Conservation (phyloP, 2,113 vertebrate species). For the Zosterops hypoxanthus region DNA sequence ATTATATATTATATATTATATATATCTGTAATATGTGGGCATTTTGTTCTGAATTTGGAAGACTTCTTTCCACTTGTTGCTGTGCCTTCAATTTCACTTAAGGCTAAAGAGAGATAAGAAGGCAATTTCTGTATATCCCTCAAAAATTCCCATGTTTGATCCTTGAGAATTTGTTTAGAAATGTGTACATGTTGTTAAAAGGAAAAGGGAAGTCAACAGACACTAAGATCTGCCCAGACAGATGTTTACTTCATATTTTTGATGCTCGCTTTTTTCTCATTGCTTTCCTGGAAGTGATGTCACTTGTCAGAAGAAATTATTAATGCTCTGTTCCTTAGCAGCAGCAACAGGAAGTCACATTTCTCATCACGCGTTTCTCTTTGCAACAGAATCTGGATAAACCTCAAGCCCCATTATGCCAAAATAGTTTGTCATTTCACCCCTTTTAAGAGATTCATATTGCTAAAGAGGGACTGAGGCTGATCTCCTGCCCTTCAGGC, state of each 20-base stretch:
- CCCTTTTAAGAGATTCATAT: background rate
- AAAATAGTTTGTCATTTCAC: background rate
- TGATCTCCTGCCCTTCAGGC: background rate
- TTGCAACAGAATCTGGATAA: background rate
- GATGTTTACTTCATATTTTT: background rate
- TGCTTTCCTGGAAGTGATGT: background rate
- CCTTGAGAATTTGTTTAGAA: background rate
- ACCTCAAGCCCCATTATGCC: background rate
- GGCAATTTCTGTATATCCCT: background rate
- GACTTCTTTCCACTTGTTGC: background rate
- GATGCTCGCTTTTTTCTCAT: background rate
- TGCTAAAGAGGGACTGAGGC: background rate
- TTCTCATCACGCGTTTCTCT: background rate
- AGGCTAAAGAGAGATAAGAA: background rate
- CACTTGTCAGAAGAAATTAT: background rate
- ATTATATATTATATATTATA: too few relatives aligned
- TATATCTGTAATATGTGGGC: background rate
- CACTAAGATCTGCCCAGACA: background rate
- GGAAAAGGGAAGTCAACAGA: background rate
- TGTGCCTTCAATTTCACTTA: background rate
- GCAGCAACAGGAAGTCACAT: background rate
- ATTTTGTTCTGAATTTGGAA: background rate
- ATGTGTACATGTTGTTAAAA: background rate
- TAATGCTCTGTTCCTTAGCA: background rate
- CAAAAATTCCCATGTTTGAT: background rate